Evolutionary conservation across 2,888 invertebrate genomes (phyloP).

Genomic region (Leucoptera coffeella): DNA sequence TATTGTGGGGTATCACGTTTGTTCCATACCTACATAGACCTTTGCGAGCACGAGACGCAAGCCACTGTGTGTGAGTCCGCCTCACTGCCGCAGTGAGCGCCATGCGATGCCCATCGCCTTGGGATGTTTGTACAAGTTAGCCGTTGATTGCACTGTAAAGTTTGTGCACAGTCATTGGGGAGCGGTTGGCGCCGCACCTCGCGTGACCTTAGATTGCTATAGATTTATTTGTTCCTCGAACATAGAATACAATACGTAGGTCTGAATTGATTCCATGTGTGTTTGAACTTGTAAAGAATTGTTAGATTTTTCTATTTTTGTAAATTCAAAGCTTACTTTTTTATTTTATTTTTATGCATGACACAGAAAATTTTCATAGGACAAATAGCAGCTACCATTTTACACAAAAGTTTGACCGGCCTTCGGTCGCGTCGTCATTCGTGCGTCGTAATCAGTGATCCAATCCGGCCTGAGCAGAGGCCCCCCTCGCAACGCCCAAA

Average conservation of each 20-base stretch:
- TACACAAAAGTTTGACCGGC: constrained; percentile 18
- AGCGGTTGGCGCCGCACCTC: not conserved
- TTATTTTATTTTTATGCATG: constrained; percentile 18
- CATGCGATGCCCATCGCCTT: too few species aligned
- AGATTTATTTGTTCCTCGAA: too few species aligned
- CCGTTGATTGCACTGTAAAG: constrained; percentile 35
- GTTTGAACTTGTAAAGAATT: not conserved
- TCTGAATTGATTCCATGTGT: too few species aligned
- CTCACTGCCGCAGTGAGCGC: too few species aligned
- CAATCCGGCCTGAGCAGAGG: too few species aligned
- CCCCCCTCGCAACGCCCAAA: too few species aligned
- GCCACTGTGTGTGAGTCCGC: too few species aligned
- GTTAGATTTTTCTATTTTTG: not conserved
- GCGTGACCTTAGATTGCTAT: not conserved
- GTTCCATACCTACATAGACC: constrained; percentile 15
- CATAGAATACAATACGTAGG: too few species aligned
- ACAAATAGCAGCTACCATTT: constrained; percentile 48
- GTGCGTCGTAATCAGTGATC: too few species aligned
- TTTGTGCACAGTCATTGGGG: constrained; percentile 27
- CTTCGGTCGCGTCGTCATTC: too few species aligned
- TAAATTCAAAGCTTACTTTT: constrained; percentile 2
- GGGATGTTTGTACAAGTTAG: constrained; percentile 6
- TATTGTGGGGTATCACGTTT: constrained; percentile 50
- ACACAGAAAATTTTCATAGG: constrained; percentile 33
- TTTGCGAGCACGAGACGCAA: not conserved